Conservation (phyloP, 2,888 invertebrate genomes). For the Iphiclides podalirius region DNA sequence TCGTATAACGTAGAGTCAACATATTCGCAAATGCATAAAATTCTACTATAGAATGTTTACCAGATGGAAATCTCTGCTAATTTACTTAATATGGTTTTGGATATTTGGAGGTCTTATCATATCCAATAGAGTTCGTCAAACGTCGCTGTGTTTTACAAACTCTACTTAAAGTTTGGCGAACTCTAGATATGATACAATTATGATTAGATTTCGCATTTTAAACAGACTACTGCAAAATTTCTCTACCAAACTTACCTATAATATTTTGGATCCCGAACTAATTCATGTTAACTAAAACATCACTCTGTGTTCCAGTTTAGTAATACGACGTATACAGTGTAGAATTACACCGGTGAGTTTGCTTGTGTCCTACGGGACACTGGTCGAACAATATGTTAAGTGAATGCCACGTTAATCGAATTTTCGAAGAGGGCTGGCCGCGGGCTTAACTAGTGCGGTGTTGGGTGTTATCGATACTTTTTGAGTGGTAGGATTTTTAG, state of each 20-base stretch:
- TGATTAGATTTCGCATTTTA: neutral
- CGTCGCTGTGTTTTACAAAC: neutral
- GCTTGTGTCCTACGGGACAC: conserved; percentile 59
- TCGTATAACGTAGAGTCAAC: no score
- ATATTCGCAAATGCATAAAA: no score
- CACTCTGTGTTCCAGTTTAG: conserved; percentile 14
- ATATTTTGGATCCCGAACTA: conserved; percentile 11
- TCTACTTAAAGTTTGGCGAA: neutral
- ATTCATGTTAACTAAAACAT: conserved; percentile 18
- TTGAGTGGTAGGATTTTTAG: no score
- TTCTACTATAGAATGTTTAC: neutral
- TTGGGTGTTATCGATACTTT: conserved; percentile 29
- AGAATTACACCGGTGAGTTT: conserved; percentile 35
- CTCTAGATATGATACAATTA: neutral
- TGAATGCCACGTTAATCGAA: conserved; percentile 71
- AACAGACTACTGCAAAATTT: neutral
- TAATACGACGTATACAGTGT: conserved; percentile 16
- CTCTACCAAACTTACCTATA: conserved; percentile 23
- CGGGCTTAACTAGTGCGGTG: conserved; percentile 33
- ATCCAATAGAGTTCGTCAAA: conserved; percentile 5
- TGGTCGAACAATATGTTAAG: conserved; percentile 58
- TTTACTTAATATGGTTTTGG: no score
- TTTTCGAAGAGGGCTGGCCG: conserved; percentile 66
- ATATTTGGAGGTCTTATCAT: neutral
- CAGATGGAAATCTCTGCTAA: no score